Evolutionary conservation across 2,888 invertebrate genomes (phyloP).

Genomic region (Drosophila tripunctata): DNA sequence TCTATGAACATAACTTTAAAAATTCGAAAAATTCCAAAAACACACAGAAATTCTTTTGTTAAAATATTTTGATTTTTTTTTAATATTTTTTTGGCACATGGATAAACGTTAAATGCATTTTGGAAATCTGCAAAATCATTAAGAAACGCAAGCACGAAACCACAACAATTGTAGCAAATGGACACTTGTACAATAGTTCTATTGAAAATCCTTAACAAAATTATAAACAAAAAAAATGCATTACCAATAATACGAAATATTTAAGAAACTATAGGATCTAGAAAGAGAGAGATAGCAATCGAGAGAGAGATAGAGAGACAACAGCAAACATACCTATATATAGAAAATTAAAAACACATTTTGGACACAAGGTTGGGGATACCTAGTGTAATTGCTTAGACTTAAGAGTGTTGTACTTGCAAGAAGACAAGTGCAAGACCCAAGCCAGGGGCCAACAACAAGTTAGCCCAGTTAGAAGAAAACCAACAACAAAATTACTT

Average conservation of each 20-base stretch:
- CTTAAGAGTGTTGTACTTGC: slow-evolving; percentile 70
- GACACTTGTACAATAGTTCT: slow-evolving; percentile 81
- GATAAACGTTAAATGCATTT: slow-evolving; percentile 60
- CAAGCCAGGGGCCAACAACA: slow-evolving; percentile 26
- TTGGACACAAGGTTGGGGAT: slow-evolving; percentile 80
- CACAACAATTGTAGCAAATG: slow-evolving; percentile 75
- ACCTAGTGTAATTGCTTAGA: slow-evolving; percentile 83
- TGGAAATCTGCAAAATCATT: slow-evolving; percentile 78
- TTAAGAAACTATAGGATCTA: slow-evolving; percentile 59
- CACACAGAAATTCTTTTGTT: too few species aligned
- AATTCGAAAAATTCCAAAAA: too few species aligned
- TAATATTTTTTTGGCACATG: slow-evolving; percentile 51
- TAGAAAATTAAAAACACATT: slow-evolving; percentile 33
- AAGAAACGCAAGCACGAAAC: slow-evolving; percentile 56
- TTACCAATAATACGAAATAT: not conserved
- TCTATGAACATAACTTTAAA: slow-evolving; percentile 46
- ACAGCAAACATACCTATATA: slow-evolving; percentile 6
- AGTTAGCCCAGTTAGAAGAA: slow-evolving; percentile 31
- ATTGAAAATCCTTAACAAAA: slow-evolving; percentile 60
- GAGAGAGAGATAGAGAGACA: too few species aligned
- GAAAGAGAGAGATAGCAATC: slow-evolving; percentile 73
- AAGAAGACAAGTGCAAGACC: slow-evolving; percentile 72
- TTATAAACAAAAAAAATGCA: slow-evolving; percentile 3
- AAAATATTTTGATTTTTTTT: too few species aligned
- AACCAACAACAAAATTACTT: slow-evolving; percentile 25